phyloP scores from a whole-genome alignment of 2,888 invertebrate species.

The Apantesis nais region DNA sequence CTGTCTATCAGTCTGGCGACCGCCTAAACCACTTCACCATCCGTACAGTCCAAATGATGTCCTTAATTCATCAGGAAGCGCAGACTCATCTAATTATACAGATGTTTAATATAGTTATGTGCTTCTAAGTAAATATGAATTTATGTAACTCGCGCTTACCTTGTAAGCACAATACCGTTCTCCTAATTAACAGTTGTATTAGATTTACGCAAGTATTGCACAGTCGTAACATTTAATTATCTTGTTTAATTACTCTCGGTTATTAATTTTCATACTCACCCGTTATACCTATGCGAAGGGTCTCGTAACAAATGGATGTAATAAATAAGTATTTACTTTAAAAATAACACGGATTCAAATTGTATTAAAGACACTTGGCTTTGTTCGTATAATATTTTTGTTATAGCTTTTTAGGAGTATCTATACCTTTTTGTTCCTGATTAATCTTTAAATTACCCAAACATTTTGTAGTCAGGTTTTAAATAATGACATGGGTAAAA shows the following conservation, averaged over 20 bases:
- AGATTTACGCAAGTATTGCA: conserved; percentile 13
- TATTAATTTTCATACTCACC: conserved; percentile 36
- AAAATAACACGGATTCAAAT: conserved; percentile 3
- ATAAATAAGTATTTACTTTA: conserved; percentile 25
- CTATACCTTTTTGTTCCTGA: not conserved
- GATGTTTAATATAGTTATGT: not conserved
- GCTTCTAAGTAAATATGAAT: not conserved
- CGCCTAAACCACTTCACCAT: too few relatives aligned
- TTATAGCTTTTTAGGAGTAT: not conserved
- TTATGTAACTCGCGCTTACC: not conserved
- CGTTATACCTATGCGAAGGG: conserved; percentile 24
- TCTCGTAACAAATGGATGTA: conserved; percentile 16
- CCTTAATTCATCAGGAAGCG: too few relatives aligned
- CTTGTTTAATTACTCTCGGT: conserved; percentile 33
- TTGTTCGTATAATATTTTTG: not conserved
- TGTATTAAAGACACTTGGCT: not conserved
- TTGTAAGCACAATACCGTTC: conserved; percentile 8
- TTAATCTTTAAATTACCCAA: not conserved
- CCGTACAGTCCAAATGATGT: too few relatives aligned
- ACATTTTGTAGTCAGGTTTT: not conserved
- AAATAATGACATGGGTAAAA: not conserved
- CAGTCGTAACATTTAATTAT: conserved; percentile 37
- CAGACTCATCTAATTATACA: too few relatives aligned
- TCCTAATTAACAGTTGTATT: conserved; percentile 1
- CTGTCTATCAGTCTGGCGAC: too few relatives aligned